Conservation (phyloP, 2,113 vertebrate genomes). For the Podilymbus podiceps region DNA sequence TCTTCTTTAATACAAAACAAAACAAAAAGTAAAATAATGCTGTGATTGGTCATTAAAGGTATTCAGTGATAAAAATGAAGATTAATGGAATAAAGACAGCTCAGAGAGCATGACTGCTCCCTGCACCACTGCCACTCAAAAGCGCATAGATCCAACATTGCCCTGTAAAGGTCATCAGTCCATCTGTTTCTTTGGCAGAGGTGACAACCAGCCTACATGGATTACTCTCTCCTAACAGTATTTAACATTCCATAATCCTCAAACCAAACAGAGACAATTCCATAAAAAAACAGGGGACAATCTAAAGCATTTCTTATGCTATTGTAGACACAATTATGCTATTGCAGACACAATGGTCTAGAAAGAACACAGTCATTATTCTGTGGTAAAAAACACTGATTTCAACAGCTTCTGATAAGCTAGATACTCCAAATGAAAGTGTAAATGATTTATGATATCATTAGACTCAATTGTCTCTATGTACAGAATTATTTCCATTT, state of each 20-base stretch:
- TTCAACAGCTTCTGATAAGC: background rate
- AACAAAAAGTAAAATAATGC: background rate
- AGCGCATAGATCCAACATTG: background rate
- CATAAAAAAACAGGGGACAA: background rate
- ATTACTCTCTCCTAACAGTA: constrained; percentile 21
- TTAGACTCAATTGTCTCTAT: background rate
- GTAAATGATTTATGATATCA: background rate
- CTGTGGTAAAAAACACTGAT: background rate
- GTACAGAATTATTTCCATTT: background rate
- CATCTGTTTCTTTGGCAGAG: constrained; percentile 54
- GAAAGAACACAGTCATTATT: background rate
- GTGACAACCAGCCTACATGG: constrained; percentile 29
- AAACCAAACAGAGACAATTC: constrained; percentile 2
- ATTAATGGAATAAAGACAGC: constrained; percentile 3
- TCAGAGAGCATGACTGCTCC: background rate
- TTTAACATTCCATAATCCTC: constrained; percentile 43
- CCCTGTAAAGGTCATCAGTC: constrained; percentile 42
- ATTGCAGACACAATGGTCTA: background rate
- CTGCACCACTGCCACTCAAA: background rate
- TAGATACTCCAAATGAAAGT: background rate
- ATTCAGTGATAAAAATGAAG: background rate
- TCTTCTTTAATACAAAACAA: background rate
- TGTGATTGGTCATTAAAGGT: background rate
- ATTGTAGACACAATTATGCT: background rate
- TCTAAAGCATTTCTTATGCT: background rate